Percentiles rank a stretch among this genome's conserved stretches.
These are phyloP conservation scores for Colistium nudipinnis DNA, from an alignment of 2,113 vertebrate genomes.

Conservation along the genomic window DNA sequence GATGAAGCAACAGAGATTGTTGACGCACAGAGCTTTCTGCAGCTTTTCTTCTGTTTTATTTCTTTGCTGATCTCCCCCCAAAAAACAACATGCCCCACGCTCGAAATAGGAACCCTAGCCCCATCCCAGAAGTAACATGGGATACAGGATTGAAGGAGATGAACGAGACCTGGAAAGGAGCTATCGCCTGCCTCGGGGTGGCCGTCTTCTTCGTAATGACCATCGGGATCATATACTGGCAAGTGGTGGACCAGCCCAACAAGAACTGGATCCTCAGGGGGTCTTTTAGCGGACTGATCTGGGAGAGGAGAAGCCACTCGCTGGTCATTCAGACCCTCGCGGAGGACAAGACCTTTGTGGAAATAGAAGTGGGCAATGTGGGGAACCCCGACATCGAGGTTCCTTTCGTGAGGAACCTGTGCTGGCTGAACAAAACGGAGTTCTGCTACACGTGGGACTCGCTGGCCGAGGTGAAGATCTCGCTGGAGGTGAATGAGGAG, in stretches of 20 bases:
- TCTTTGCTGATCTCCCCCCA: conserved; percentile 59
- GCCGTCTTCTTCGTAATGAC: conserved; percentile 93
- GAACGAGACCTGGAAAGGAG: conserved; percentile 94
- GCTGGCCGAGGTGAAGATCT: conserved; percentile 85
- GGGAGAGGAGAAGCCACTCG: conserved; percentile 87
- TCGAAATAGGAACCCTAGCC: conserved; percentile 84
- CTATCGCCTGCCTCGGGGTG: conserved; percentile 89
- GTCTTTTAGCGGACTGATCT: conserved; percentile 85
- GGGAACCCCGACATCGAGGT: conserved; percentile 81
- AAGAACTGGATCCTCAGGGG: conserved; percentile 93
- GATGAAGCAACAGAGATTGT: conserved; percentile 72
- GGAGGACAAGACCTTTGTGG: conserved; percentile 82
- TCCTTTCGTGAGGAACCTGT: conserved; percentile 87
- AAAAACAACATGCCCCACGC: conserved; percentile 85
- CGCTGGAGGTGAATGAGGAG: conserved; percentile 78
- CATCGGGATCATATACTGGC: conserved; percentile 94
- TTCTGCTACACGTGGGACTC: conserved; percentile 93
- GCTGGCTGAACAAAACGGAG: conserved; percentile 88
- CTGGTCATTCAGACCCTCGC: conserved; percentile 86
- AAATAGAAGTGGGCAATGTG: conserved; percentile 84
- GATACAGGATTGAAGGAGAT: conserved; percentile 88
- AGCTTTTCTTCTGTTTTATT: conserved; percentile 61
- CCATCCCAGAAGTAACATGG: conserved; percentile 86
- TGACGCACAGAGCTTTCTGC: conserved; percentile 66
- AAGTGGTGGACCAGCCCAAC: conserved; percentile 90